Evolutionary conservation across 2,113 vertebrate species (phyloP), one percentile per base, ranked within the genome.

Genomic region (Pelobates fuscus): DNA sequence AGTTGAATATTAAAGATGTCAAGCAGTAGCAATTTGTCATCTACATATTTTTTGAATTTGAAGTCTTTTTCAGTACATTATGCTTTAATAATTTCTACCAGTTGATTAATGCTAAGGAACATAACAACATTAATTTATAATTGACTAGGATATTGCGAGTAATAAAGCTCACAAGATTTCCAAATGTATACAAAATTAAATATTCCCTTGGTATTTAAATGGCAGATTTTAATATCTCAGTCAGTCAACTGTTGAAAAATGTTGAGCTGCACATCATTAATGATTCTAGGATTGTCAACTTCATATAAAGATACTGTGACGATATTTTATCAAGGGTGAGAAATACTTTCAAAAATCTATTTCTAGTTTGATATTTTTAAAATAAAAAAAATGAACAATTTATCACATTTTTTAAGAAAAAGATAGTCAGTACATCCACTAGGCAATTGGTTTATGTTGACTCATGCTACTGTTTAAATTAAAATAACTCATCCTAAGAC

Each of bases 141-240:
- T 46, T 71, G 69, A 71, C 69, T 71, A 24, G n/a, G 37, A 71
- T 60, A 46, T 7, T 60, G 69, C 24, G 20, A 61, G 69, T 30
- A 71, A 71, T 71, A 61, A 71, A 44, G 44, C 10, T 27, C n/a
- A 24, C 26, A 32, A 8, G 30, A 37, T 43, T 44, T 10, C 21
- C 37, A 44, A 70, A 25, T 60, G 55, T 70, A 60, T 70, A 59
- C 10, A 70, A 41, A 59, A 61, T 61, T 7, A 71, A 60, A 61
- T 46, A 71, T 41, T 59, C 26, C 37, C 43, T 43, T 59, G 8
- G 59, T 60, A 44, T 54, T 59, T 70, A 59, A 60, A 59, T 44
- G 37, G 55, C 32, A 70, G 55, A 70, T 70, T 60, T 70, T 70
- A 70, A 60, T 60, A 59, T 54, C 23, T 59, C 26, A 27, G 21